Evolutionary conservation across 2,797 vertebrate species (phyloP).

Genomic region (Xiphorhynchus erythropygius): DNA sequence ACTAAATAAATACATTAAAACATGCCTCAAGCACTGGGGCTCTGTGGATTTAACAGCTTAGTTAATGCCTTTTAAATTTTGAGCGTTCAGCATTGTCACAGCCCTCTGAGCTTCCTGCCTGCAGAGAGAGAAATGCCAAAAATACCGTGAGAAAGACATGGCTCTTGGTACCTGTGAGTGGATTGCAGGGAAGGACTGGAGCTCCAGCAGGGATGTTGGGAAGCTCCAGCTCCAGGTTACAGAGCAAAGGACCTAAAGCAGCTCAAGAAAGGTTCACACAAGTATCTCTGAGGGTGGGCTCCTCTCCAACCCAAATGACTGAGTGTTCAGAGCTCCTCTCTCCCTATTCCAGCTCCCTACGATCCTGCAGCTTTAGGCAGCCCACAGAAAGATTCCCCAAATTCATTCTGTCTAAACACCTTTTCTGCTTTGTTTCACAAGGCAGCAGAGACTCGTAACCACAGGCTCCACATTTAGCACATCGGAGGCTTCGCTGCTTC

Average conservation of each 20-base stretch:
- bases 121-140: not conserved
- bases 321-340: not conserved
- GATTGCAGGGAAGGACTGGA: not conserved
- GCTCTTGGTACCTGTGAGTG: not conserved
- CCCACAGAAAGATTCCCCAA: not conserved
- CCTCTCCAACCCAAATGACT: not conserved
- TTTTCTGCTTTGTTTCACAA: slow-evolving; percentile 12
- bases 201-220: not conserved
- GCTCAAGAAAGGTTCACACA: slow-evolving; percentile 29
- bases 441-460: not conserved
- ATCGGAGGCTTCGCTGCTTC: not conserved
- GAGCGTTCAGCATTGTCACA: not conserved
- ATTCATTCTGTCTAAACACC: slow-evolving; percentile 8
- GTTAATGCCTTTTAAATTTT: not conserved
- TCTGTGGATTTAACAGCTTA: not conserved
- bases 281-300: not conserved
- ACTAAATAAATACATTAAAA: not conserved
- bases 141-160: not conserved
- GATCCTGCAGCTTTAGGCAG: not conserved
- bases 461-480: not conserved
- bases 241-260: not conserved
- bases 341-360: not conserved
- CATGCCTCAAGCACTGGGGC: not conserved
- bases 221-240: not conserved
- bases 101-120: not conserved